phyloP scores from a whole-genome alignment of 1,140 invertebrate species.

The Ceratina australensis region DNA sequence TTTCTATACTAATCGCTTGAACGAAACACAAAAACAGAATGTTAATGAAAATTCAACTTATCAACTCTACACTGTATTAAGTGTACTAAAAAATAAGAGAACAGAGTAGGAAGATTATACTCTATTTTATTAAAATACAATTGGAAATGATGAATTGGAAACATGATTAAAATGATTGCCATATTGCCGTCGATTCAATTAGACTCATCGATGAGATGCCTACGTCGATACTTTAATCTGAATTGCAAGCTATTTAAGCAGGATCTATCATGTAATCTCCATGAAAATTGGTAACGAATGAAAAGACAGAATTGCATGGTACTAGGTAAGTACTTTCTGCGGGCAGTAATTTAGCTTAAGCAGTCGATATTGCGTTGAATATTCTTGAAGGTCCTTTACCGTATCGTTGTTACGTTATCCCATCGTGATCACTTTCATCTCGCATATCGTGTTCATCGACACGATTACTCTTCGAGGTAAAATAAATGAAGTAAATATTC shows the following conservation, averaged over 20 bases:
- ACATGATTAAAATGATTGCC: too few relatives aligned
- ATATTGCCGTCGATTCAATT: constrained; percentile 33
- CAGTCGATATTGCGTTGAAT: neutral
- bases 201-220: neutral
- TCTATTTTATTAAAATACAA: too few relatives aligned
- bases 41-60: neutral
- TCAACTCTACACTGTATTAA: too few relatives aligned
- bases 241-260: neutral
- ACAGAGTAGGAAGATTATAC: too few relatives aligned
- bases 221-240: neutral
- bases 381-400: neutral
- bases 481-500: too few relatives aligned
- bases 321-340: neutral
- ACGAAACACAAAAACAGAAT: neutral
- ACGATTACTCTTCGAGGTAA: too few relatives aligned
- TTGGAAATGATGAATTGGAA: neutral
- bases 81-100: too few relatives aligned
- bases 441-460: neutral
- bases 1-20: neutral
- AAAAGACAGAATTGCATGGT: neutral
- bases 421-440: neutral
- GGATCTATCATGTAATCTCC: neutral
- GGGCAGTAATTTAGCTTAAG: neutral
- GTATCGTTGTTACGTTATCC: neutral
- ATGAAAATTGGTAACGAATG: neutral